Evolutionary conservation across 2,888 invertebrate species (phyloP).

Genomic region (Sesia apiformis): DNA sequence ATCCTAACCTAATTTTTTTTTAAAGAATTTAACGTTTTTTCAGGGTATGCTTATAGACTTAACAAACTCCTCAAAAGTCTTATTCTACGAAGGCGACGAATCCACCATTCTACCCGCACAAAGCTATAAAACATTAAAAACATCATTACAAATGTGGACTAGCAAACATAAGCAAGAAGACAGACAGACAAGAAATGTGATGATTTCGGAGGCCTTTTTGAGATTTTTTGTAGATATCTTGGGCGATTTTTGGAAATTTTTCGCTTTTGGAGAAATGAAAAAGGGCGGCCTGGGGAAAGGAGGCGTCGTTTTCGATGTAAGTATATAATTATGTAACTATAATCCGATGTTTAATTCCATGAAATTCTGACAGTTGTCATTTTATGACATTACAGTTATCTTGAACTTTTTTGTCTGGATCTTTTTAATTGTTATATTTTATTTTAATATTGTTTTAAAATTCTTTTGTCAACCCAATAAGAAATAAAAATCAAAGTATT

Average conservation of each 20-base stretch:
- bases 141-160: slow-evolving; percentile 57
- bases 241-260: slow-evolving; percentile 80
- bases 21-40: slow-evolving; percentile 11
- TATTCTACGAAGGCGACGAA: slow-evolving; percentile 84
- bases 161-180: slow-evolving; percentile 38
- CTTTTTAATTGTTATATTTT: no score
- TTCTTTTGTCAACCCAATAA: no score
- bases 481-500: no score
- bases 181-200: slow-evolving; percentile 77
- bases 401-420: no score
- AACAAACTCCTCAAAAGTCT: slow-evolving; percentile 69
- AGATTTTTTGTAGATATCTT: slow-evolving; percentile 82
- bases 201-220: slow-evolving; percentile 86
- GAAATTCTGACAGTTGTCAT: no score
- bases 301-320: slow-evolving; percentile 56
- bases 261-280: slow-evolving; percentile 31
- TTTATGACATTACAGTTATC: no score
- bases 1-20: no score
- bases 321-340: slow-evolving; percentile 9
- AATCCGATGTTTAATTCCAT: neutral
- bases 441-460: no score
- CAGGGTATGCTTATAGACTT: slow-evolving; percentile 86
- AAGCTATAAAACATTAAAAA: slow-evolving; percentile 79
- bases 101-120: slow-evolving; percentile 81
- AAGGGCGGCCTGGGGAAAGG: slow-evolving; percentile 44